Percentiles rank a stretch among this genome's conserved stretches.
These are phyloP conservation scores for Daboia siamensis DNA, from an alignment of 2,113 vertebrate species.

Conservation along the genomic window DNA sequence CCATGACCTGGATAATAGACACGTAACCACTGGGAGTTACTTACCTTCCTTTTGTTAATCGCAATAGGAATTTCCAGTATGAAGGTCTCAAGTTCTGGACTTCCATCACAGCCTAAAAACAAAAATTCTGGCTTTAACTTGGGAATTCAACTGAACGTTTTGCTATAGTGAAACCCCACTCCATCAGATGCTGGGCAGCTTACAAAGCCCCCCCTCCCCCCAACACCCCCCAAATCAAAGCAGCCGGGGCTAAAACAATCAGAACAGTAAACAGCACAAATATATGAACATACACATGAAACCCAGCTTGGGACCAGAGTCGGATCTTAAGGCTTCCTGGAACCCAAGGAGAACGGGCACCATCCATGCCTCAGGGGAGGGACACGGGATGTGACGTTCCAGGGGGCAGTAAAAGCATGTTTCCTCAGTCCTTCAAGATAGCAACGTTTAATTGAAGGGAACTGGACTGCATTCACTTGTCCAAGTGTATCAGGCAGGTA, in stretches of 20 bases:
- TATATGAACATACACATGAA: background rate
- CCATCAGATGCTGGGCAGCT: background rate
- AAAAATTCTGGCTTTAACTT: conserved; percentile 32
- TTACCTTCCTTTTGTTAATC: conserved; percentile 93
- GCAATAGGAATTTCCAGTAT: conserved; percentile 96
- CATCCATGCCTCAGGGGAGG: background rate
- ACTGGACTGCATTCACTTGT: background rate
- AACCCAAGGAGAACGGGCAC: background rate
- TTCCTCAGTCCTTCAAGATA: background rate
- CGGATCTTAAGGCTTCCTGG: background rate
- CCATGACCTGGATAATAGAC: background rate
- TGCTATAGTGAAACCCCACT: background rate
- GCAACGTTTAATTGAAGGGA: background rate
- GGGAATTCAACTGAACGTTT: background rate
- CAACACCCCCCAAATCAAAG: background rate
- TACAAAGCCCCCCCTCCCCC: background rate
- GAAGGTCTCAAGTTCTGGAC: conserved; percentile 91
- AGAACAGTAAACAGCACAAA: background rate
- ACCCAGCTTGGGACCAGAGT: background rate
- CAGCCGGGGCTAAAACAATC: background rate
- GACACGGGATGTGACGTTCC: background rate
- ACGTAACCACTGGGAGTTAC: conserved; percentile 37
- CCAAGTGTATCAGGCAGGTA: background rate
- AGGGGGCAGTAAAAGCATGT: background rate
- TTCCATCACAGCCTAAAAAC: conserved; percentile 93